phyloP scores from a whole-genome alignment of 53 echinoderm and acorn worm genomes.

The Apostichopus leukothele region DNA sequence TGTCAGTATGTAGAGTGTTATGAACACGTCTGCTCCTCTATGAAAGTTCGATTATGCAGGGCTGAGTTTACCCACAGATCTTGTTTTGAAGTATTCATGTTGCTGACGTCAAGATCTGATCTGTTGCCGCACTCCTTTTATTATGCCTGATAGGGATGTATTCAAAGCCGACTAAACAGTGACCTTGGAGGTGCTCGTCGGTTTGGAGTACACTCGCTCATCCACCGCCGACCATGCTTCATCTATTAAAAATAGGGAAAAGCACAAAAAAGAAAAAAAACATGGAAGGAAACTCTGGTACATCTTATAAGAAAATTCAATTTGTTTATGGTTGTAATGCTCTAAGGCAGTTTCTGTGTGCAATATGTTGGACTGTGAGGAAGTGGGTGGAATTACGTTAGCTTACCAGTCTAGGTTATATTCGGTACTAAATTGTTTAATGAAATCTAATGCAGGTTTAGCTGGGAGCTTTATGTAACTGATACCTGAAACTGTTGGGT shows the following conservation, averaged over 20 bases:
- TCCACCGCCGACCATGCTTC: neutral
- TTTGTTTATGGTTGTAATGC: constrained; percentile 2
- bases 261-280: neutral
- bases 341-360: neutral
- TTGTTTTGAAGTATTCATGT: neutral
- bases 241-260: neutral
- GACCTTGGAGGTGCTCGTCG: neutral
- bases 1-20: too few relatives aligned
- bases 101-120: neutral
- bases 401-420: constrained; percentile 1
- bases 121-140: neutral
- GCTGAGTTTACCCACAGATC: neutral
- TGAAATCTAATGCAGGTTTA: neutral
- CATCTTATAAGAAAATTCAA: neutral
- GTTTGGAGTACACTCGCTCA: neutral
- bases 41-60: too few relatives aligned
- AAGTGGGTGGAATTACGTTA: neutral
- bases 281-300: too few relatives aligned
- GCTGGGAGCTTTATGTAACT: neutral
- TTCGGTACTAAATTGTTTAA: neutral
- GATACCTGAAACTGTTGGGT: neutral
- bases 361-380: neutral
- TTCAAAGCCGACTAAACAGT: neutral
- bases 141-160: neutral
- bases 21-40: too few relatives aligned